Base-by-base conservation (phyloP, 2,797 vertebrate genomes). In the Gambelia wislizenii region DNA sequence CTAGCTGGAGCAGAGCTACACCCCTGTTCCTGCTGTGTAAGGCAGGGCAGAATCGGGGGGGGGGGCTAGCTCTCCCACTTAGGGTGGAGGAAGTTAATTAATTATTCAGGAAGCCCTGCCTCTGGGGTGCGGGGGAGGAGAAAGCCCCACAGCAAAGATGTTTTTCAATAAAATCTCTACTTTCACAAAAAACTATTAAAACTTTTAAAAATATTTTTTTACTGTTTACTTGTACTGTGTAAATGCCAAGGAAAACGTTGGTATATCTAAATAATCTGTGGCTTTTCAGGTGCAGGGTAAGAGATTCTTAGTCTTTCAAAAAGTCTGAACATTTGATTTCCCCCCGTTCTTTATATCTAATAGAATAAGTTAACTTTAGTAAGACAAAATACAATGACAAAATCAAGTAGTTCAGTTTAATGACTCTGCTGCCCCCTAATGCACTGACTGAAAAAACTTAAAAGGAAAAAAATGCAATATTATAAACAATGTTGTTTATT, bases 401-500 rank as follows among this genome's bases (percentile, higher is more conserved):
- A 84, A 44, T 30, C 64, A 36, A 75, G 59, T 27, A 86, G 59
- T 25, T 84, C 18, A 0, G 70, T n/a, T 33, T n/a, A 1, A 36
- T 6, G 88, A 75, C 85, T 91, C 85, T 95, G 88, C 95, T 94
- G 94, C 95, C 94, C 92, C 6, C 95, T 95, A 91, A 93, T 1
- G 95, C n/a, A 77, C 9, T 86, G 52, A 44, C 83, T 86, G 6
- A 25, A 85, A 92, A 91, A 90, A 61, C 2, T 86, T 76, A 27
- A 2, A 39, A 0, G 0, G 0, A 0, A 44, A 64, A n/a, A 84
- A 77, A 86, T 0, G 44, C 1, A 6, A 56, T 42, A 1, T 27
- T 72, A 76, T 87, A 72, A 16, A 1, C 3, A 91, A 16, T 33
- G 39, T 39, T 2, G 2, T 67, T 75, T 27, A 36, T 59, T 3